Percentiles rank a stretch among this genome's conserved stretches.
phyloP scores from a whole-genome alignment of 1,140 invertebrate genomes.

The Drosophila subobscura region DNA sequence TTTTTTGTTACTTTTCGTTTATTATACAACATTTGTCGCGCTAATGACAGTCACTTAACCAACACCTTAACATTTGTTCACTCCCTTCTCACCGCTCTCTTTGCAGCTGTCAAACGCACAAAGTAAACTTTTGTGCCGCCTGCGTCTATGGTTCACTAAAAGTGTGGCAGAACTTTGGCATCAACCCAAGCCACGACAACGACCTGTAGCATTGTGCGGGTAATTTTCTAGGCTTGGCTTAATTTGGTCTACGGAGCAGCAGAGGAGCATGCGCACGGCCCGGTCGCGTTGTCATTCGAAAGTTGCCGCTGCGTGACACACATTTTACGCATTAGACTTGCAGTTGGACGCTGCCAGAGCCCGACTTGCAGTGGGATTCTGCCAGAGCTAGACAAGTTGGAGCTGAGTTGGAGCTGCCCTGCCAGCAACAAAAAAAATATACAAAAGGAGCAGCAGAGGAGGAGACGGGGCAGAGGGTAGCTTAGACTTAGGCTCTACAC shows the following conservation, averaged over 20 bases:
- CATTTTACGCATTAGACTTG: conserved; percentile 72
- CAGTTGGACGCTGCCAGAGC: conserved; percentile 10
- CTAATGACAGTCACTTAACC: conserved; percentile 46
- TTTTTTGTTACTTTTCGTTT: not conserved
- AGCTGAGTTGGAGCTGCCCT: conserved; percentile 17
- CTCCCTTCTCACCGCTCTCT: conserved; percentile 19
- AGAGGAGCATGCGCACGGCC: conserved; percentile 57
- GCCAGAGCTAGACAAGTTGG: conserved; percentile 30
- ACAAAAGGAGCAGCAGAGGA: conserved; percentile 3
- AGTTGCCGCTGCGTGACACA: conserved; percentile 78
- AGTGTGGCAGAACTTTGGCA: conserved; percentile 75
- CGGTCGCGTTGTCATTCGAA: conserved; percentile 73
- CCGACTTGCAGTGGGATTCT: conserved; percentile 22
- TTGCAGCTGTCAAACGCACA: conserved; percentile 45
- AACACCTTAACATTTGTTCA: not conserved
- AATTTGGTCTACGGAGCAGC: conserved; percentile 45
- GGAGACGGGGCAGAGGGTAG: not conserved
- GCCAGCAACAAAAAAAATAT: conserved; percentile 7
- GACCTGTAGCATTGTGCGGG: conserved; percentile 70
- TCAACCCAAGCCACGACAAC: conserved; percentile 17
- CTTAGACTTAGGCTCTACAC: not conserved
- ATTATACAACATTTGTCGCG: conserved; percentile 35
- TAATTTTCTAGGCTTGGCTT: conserved; percentile 58
- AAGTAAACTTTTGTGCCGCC: conserved; percentile 26
- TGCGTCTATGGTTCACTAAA: conserved; percentile 63